Conservation (phyloP, 2,113 vertebrate genomes). For the Accipiter virgatus region DNA sequence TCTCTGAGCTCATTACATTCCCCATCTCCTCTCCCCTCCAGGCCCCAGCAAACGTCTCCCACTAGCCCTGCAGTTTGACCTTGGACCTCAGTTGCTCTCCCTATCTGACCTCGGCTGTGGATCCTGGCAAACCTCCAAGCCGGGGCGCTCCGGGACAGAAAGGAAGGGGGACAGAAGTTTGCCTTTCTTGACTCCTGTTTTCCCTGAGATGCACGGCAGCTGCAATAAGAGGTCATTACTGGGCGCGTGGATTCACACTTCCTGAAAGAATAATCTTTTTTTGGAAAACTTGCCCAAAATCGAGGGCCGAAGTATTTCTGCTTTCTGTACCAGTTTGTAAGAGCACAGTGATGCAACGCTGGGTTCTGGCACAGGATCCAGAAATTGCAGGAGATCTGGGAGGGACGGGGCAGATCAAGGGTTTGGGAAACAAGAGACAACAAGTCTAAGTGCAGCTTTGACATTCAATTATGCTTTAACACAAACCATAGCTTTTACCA, state of each 20-base stretch:
- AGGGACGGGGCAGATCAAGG: background rate
- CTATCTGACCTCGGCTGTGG: constrained; percentile 25
- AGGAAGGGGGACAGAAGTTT: background rate
- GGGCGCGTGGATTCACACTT: background rate
- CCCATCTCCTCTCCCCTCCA: constrained; percentile 9
- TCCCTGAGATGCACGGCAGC: background rate
- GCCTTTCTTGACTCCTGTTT: background rate
- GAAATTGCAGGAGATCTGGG: background rate
- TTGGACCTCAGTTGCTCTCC: constrained; percentile 36
- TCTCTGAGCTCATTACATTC: constrained; percentile 19
- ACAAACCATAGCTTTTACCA: background rate
- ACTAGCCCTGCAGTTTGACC: constrained; percentile 27
- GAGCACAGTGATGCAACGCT: accelerated
- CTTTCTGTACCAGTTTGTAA: background rate
- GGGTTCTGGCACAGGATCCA: background rate
- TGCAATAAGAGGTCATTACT: background rate
- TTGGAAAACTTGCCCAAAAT: background rate
- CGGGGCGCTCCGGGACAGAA: background rate
- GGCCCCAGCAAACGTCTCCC: constrained; percentile 3
- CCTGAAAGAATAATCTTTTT: background rate
- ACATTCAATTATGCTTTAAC: background rate
- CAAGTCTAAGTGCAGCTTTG: background rate
- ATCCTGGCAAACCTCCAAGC: constrained; percentile 13
- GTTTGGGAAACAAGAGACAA: background rate
- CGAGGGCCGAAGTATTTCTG: background rate